A percentile compares a stretch with the other conserved stretches of the same genome.
Conservation (phyloP, 2,888 invertebrate genomes). For the Tachina fera region DNA sequence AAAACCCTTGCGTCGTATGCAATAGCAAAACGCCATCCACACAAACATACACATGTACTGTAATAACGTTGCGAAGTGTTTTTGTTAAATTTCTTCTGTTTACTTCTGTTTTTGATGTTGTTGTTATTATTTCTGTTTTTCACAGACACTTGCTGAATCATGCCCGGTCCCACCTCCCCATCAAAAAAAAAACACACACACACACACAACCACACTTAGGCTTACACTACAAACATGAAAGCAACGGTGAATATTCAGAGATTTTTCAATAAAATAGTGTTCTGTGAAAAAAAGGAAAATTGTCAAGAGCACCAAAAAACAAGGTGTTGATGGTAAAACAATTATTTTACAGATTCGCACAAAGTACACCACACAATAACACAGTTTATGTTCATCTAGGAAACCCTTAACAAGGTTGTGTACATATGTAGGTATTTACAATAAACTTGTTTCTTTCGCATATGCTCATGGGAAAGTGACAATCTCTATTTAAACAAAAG, state of each 20-base stretch:
- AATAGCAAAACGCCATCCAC: slow-evolving; percentile 13
- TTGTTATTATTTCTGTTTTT: slow-evolving; percentile 62
- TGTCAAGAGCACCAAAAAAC: slow-evolving; percentile 30
- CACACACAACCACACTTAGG: background rate
- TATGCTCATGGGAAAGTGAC: slow-evolving; percentile 37
- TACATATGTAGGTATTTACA: slow-evolving; percentile 43
- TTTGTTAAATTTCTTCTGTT: slow-evolving; percentile 41
- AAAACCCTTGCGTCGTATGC: slow-evolving; percentile 50
- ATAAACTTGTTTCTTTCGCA: slow-evolving; percentile 17
- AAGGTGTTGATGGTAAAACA: slow-evolving; percentile 62
- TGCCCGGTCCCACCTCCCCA: background rate
- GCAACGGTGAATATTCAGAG: slow-evolving; percentile 41
- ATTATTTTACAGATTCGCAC: slow-evolving; percentile 43
- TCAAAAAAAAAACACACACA: slow-evolving; percentile 4
- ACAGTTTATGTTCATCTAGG: background rate
- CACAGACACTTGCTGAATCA: slow-evolving; percentile 31
- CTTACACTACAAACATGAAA: slow-evolving; percentile 14
- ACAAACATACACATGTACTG: background rate
- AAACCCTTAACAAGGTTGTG: slow-evolving; percentile 47
- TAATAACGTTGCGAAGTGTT: background rate
- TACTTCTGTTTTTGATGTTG: slow-evolving; percentile 54
- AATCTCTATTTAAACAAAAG: slow-evolving; percentile 30
- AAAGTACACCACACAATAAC: background rate
- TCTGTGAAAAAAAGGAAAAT: background rate
- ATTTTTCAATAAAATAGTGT: slow-evolving; percentile 32